phyloP scores from a whole-genome alignment of 2,113 vertebrate genomes.

The Muntiacus reevesi region DNA sequence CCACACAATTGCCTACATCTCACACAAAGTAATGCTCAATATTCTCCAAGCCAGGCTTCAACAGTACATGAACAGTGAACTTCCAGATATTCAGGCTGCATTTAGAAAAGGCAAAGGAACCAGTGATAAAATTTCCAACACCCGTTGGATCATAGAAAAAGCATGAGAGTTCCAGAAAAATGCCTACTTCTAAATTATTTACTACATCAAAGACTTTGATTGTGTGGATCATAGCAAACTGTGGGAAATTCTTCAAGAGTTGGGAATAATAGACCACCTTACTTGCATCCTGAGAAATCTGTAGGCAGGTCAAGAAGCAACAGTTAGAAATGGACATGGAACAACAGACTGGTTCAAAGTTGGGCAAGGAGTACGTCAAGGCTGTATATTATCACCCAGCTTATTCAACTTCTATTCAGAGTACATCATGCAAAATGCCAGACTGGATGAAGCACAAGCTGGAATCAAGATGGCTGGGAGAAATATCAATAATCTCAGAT shows the following conservation, averaged over 20 bases:
- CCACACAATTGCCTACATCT: background rate
- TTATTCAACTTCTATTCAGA: background rate
- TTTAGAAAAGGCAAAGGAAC: background rate
- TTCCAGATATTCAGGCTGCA: background rate
- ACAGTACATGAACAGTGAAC: background rate
- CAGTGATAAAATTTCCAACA: background rate
- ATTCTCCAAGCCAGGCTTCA: background rate
- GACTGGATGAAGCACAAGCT: background rate
- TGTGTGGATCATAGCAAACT: background rate
- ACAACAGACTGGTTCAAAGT: background rate
- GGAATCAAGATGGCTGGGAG: background rate
- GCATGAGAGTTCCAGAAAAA: background rate
- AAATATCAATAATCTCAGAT: background rate
- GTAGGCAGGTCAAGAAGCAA: background rate
- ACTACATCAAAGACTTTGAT: background rate
- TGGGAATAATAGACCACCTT: background rate
- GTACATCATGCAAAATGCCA: background rate
- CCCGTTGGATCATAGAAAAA: background rate
- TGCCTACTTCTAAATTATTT: background rate
- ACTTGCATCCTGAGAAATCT: background rate
- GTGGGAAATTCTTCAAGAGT: background rate
- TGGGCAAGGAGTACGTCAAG: background rate
- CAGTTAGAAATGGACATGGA: background rate
- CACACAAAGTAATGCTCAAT: background rate
- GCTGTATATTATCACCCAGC: background rate